These are phyloP conservation scores for Lagorchestes hirsutus DNA, from an alignment of 2,797 vertebrate species.

Conservation along the genomic window DNA sequence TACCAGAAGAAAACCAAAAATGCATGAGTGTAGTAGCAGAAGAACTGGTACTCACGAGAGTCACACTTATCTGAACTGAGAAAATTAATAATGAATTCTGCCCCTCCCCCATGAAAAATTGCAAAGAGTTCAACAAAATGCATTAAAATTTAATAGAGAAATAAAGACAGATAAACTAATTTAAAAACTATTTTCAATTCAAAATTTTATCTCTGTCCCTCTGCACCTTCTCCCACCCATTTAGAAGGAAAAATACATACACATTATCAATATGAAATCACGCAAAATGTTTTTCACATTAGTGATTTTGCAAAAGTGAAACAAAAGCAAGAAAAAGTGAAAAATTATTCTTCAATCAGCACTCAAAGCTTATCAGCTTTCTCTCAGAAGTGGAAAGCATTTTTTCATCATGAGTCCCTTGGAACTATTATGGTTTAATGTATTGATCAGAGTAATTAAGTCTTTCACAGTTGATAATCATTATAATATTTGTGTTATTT, in stretches of 20 bases:
- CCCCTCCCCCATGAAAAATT: not conserved
- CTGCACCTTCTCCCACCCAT: not conserved
- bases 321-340: too few relatives aligned
- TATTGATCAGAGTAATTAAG: too few relatives aligned
- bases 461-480: too few relatives aligned
- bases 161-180: not conserved
- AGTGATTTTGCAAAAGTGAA: too few relatives aligned
- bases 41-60: not conserved
- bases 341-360: too few relatives aligned
- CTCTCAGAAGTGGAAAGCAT: too few relatives aligned
- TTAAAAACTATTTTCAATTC: not conserved
- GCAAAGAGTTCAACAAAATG: not conserved
- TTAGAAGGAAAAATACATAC: not conserved
- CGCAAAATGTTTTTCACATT: not conserved
- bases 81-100: not conserved
- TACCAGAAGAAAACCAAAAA: too few relatives aligned
- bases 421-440: too few relatives aligned
- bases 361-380: too few relatives aligned
- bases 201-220: not conserved
- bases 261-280: not conserved
- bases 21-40: not conserved
- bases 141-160: not conserved
- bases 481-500: too few relatives aligned
- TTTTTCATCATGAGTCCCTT: too few relatives aligned
- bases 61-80: not conserved